phyloP scores from a whole-genome alignment of 2,797 vertebrate species.

The Rhinichthys osculus region DNA sequence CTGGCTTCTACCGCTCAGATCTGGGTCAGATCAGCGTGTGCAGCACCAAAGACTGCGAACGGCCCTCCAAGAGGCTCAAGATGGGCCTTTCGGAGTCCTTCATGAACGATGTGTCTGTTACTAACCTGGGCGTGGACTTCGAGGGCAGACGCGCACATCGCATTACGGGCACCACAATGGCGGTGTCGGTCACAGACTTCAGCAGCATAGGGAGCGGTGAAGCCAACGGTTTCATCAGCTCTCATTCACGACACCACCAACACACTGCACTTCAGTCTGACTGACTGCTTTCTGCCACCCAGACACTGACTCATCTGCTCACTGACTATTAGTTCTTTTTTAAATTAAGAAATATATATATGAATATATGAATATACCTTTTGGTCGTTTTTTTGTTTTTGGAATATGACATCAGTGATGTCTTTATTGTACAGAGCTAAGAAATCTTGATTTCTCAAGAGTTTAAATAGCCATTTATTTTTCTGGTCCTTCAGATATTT shows the following conservation, averaged over 20 bases:
- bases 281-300: conserved; percentile 77
- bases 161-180: conserved; percentile 96
- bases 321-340: conserved; percentile 85
- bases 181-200: conserved; percentile 97
- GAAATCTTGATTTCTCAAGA: conserved; percentile 99
- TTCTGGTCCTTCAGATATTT: conserved; percentile 85
- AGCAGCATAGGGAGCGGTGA: conserved; percentile 89
- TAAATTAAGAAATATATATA: conserved; percentile 58
- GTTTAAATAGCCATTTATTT: conserved; percentile 93
- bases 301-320: conserved; percentile 86
- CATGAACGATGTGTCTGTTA: conserved; percentile 92
- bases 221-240: conserved; percentile 89
- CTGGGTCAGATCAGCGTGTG: conserved; percentile 86
- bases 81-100: conserved; percentile 93
- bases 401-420: conserved; percentile 99
- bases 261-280: conserved; percentile 96
- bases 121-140: conserved; percentile 93
- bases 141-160: conserved; percentile 90
- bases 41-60: conserved; percentile 89
- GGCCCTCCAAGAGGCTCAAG: conserved; percentile 94
- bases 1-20: conserved; percentile 94
- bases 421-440: conserved; percentile 97
- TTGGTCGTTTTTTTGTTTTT: conserved; percentile 74
- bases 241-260: conserved; percentile 91
- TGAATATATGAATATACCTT: conserved; percentile 69